Evolutionary conservation across 2,113 vertebrate species (phyloP).

Genomic region (Plecotus auritus): DNA sequence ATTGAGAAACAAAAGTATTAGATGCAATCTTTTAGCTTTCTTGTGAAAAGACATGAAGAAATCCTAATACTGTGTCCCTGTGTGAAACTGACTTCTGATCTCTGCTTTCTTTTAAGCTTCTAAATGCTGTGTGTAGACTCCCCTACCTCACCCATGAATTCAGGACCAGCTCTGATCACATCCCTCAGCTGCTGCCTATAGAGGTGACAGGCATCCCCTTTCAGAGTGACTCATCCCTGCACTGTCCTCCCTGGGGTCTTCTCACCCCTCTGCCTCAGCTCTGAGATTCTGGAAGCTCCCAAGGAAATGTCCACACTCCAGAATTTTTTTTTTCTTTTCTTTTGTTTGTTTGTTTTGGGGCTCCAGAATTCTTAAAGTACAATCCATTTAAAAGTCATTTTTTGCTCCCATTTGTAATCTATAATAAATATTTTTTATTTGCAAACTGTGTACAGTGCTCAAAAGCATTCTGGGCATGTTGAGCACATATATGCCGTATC

Average conservation of each 20-base stretch:
- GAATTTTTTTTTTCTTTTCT: background rate
- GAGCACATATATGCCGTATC: background rate
- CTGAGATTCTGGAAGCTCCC: background rate
- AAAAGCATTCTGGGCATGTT: background rate
- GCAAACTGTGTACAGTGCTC: background rate
- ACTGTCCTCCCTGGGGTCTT: background rate
- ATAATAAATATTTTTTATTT: background rate
- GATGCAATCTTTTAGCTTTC: background rate
- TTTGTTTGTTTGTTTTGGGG: background rate
- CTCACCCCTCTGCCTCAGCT: background rate
- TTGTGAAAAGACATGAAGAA: background rate
- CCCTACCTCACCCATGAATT: background rate
- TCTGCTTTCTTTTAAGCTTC: background rate
- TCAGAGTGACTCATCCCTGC: background rate
- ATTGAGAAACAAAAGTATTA: background rate
- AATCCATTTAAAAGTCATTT: background rate
- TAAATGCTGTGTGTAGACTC: background rate
- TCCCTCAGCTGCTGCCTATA: background rate
- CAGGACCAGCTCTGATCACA: background rate
- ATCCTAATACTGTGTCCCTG: background rate
- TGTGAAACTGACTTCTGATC: background rate
- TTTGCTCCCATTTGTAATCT: background rate
- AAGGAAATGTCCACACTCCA: background rate
- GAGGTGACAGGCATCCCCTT: background rate
- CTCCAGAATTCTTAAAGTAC: background rate